A percentile compares a stretch with the other conserved stretches of the same genome.
Evolutionary conservation across 53 echinoderm and acorn worm genomes (phyloP).

Genomic region (Henricia sp.): DNA sequence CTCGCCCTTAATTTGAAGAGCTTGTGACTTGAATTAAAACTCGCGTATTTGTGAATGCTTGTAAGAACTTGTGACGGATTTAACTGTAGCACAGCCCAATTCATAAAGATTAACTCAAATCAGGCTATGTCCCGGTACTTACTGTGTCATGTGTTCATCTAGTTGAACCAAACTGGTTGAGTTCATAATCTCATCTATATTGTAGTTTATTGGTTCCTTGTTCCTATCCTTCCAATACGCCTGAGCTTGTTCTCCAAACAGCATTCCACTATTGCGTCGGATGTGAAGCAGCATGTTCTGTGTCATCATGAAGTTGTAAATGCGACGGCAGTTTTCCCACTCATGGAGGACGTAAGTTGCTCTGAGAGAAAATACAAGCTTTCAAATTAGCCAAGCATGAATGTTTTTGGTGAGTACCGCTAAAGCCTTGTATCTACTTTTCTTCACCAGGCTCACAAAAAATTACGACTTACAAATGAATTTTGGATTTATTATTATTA

Average conservation of each 20-base stretch:
- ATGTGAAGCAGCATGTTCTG: conserved; percentile 83
- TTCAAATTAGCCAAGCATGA: too few species aligned
- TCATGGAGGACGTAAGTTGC: conserved; percentile 82
- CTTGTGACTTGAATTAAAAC: too few species aligned
- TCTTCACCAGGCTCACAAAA: too few species aligned
- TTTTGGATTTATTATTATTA: too few species aligned
- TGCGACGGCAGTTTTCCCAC: conserved; percentile 87
- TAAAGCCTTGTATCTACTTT: too few species aligned
- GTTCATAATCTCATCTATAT: conserved; percentile 86
- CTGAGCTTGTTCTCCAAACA: conserved; percentile 86
- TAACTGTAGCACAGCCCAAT: background rate
- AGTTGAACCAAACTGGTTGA: conserved; percentile 92
- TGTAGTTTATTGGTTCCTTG: conserved; percentile 69
- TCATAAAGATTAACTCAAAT: too few species aligned
- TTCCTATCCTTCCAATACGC: conserved; percentile 74
- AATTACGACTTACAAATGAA: too few species aligned
- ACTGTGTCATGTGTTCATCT: conserved; percentile 94
- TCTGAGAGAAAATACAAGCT: too few species aligned
- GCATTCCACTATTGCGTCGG: conserved; percentile 82
- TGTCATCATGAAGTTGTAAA: conserved; percentile 95
- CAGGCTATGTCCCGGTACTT: conserved; percentile 1
- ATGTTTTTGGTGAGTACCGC: too few species aligned
- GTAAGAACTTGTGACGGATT: too few species aligned
- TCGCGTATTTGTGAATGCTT: too few species aligned
- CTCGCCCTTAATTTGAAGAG: too few species aligned